Conservation (phyloP, 2,888 invertebrate species). For the Papilio gigon region DNA sequence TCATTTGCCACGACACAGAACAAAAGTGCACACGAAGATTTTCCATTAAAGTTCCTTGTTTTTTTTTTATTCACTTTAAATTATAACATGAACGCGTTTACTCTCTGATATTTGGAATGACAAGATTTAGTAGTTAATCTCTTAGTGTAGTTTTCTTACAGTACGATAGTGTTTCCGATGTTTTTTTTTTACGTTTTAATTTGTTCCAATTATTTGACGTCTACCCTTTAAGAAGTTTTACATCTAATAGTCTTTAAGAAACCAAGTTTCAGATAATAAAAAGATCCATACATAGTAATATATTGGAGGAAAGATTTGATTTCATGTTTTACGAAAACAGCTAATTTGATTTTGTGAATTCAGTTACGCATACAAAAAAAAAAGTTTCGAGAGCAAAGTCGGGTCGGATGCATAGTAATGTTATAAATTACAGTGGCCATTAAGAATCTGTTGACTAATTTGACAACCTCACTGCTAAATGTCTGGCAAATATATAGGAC, state of each 20-base stretch:
- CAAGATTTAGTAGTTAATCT: no score
- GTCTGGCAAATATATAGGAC: conserved; percentile 42
- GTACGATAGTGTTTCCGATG: no score
- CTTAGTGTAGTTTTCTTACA: no score
- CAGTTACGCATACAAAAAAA: no score
- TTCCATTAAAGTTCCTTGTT: conserved; percentile 37
- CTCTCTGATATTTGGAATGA: no score
- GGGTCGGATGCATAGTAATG: conserved; percentile 25
- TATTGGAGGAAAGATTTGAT: background rate
- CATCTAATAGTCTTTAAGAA: background rate
- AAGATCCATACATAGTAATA: background rate
- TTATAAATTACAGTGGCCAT: conserved; percentile 47
- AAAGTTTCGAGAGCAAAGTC: background rate
- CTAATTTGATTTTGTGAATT: background rate
- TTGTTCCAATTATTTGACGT: background rate
- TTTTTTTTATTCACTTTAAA: no score
- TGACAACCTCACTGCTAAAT: conserved; percentile 59
- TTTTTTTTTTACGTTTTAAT: no score
- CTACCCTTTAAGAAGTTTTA: background rate
- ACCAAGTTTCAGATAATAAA: background rate
- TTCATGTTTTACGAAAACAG: background rate
- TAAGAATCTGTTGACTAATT: conserved; percentile 54
- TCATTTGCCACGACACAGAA: conserved; percentile 50
- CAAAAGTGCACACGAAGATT: conserved; percentile 34
- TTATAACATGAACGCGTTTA: background rate